A percentile compares a stretch with the other conserved stretches of the same genome.
Evolutionary conservation across 2,113 vertebrate species (phyloP).

Genomic region (Hiodon tergisus): DNA sequence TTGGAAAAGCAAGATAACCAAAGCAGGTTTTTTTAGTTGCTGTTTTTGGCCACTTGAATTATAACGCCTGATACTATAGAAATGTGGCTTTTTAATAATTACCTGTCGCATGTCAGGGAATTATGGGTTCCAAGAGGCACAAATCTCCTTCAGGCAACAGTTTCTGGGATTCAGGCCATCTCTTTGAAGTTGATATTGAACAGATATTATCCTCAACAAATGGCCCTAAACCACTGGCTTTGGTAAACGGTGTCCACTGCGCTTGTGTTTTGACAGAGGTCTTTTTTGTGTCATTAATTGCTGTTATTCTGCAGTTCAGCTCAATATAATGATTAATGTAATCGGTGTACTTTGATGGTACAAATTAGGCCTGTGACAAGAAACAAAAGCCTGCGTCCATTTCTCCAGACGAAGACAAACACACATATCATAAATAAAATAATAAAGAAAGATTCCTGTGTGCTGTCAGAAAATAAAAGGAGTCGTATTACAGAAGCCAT

Average conservation of each 20-base stretch:
- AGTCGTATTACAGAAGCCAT: no score
- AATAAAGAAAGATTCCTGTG: no score
- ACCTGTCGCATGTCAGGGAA: conserved; percentile 16
- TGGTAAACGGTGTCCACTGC: conserved; percentile 10
- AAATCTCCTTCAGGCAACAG: conserved; percentile 35
- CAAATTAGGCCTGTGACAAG: conserved; percentile 40
- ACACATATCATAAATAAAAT: no score
- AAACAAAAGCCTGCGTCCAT: conserved; percentile 17
- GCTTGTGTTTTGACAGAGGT: conserved; percentile 29
- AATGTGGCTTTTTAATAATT: not conserved
- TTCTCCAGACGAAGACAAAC: not conserved
- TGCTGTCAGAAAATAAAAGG: no score
- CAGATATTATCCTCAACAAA: conserved; percentile 32
- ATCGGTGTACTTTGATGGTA: conserved; percentile 22
- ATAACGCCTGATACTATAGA: not conserved
- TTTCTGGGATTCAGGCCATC: conserved; percentile 32
- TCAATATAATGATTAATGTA: conserved; percentile 15
- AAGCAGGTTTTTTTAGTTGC: not conserved
- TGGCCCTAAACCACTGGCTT: conserved; percentile 19
- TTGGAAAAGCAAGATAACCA: not conserved
- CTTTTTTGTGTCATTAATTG: conserved; percentile 36
- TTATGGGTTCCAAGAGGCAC: conserved; percentile 26
- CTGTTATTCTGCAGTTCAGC: conserved; percentile 12
- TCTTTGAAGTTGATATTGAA: conserved; percentile 38
- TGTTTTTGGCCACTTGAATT: not conserved